Conservation (phyloP, 2,797 vertebrate genomes). For the Acropternis orthonyx region DNA sequence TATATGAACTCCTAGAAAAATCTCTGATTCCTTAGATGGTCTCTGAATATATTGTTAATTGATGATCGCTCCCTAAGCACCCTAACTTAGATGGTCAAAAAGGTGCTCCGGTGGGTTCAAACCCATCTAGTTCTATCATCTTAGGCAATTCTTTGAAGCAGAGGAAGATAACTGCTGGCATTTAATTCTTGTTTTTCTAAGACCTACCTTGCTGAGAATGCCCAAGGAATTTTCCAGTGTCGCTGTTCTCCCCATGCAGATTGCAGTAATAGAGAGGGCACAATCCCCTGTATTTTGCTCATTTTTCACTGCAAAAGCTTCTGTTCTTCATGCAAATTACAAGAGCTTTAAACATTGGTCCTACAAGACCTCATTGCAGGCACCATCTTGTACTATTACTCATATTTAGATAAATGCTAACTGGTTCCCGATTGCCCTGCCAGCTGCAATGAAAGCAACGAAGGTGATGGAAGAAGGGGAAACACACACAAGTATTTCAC, state of each 20-base stretch:
- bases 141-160: neutral
- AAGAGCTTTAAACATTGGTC: neutral
- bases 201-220: neutral
- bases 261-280: neutral
- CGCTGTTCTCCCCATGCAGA: neutral
- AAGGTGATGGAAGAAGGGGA: neutral
- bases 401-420: neutral
- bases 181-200: constrained; percentile 4
- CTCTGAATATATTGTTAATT: neutral
- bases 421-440: neutral
- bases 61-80: neutral
- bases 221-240: neutral
- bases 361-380: neutral
- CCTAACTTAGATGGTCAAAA: neutral
- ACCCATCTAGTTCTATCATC: neutral
- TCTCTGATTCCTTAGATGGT: neutral
- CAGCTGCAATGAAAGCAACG: neutral
- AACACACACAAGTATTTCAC: neutral
- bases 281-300: neutral
- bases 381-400: neutral
- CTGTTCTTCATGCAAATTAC: neutral
- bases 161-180: neutral
- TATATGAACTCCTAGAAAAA: neutral
- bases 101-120: neutral
- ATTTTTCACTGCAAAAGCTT: neutral